Evolutionary conservation across 2,113 vertebrate genomes (phyloP).

Genomic region (Trogon surrucura): DNA sequence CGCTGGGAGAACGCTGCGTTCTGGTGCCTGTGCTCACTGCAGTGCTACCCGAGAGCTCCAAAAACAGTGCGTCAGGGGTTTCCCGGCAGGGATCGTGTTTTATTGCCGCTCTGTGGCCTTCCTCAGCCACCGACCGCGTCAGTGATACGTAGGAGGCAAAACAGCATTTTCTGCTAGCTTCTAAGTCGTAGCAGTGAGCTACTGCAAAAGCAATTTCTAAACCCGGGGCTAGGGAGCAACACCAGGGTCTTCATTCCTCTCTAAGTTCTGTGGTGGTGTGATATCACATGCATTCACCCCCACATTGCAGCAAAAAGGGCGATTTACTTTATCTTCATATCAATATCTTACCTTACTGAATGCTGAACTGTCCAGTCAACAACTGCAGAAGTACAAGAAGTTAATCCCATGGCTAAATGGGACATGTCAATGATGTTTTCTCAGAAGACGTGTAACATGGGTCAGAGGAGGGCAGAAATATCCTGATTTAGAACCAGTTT

Average conservation of each 20-base stretch:
- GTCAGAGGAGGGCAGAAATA: neutral
- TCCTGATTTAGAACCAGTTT: neutral
- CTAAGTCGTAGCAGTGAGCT: neutral
- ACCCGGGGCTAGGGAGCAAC: neutral
- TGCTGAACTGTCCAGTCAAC: neutral
- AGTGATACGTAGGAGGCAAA: neutral
- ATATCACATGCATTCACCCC: neutral
- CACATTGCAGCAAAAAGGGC: neutral
- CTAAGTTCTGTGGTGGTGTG: neutral
- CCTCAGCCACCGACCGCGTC: neutral
- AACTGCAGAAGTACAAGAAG: neutral
- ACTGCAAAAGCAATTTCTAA: neutral
- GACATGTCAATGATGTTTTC: neutral
- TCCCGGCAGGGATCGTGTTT: neutral
- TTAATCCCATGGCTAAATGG: neutral
- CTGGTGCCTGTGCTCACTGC: neutral
- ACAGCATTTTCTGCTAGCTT: neutral
- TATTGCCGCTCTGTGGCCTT: neutral
- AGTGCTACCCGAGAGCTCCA: neutral
- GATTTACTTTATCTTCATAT: neutral
- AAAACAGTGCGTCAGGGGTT: fast-evolving
- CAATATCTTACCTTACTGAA: neutral
- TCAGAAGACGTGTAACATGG: neutral
- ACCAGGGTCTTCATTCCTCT: neutral
- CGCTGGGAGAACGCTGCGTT: neutral